Percentiles rank a stretch among this genome's conserved stretches.
Evolutionary conservation across 2,888 invertebrate genomes (phyloP).

Genomic region (Pterostichus madidus): DNA sequence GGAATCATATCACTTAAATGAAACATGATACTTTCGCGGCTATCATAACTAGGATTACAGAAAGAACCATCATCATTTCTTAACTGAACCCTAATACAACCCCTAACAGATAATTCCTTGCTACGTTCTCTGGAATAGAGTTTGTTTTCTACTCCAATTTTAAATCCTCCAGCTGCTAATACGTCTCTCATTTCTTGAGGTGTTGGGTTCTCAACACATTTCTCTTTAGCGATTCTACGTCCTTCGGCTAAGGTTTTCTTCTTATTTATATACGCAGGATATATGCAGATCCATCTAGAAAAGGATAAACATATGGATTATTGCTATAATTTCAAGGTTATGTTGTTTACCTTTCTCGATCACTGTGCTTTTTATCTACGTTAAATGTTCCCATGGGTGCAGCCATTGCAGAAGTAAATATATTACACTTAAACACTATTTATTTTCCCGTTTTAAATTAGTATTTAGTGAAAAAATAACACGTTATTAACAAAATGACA

Average conservation of each 20-base stretch:
- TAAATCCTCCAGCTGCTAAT: slow-evolving; percentile 88
- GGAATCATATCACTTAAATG: slow-evolving; percentile 93
- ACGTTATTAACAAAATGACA: slow-evolving; percentile 45
- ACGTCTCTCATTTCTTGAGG: slow-evolving; percentile 97
- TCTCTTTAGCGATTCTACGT: slow-evolving; percentile 88
- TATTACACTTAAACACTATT: neutral
- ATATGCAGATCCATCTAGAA: slow-evolving; percentile 95
- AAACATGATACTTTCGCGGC: slow-evolving; percentile 87
- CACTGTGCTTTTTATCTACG: slow-evolving; percentile 89
- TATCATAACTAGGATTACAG: slow-evolving; percentile 84
- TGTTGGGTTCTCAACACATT: slow-evolving; percentile 96
- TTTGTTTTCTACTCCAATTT: slow-evolving; percentile 95
- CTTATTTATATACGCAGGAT: slow-evolving; percentile 97
- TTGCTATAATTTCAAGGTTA: slow-evolving; percentile 67
- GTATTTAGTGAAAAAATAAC: slow-evolving; percentile 5
- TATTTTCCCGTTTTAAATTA: neutral
- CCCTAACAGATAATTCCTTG: slow-evolving; percentile 91
- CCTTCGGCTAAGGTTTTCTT: slow-evolving; percentile 95
- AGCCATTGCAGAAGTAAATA: slow-evolving; percentile 73
- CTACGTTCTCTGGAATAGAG: slow-evolving; percentile 94
- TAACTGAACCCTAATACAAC: slow-evolving; percentile 94
- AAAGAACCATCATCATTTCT: slow-evolving; percentile 93
- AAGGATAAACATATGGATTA: slow-evolving; percentile 65
- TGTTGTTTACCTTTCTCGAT: slow-evolving; percentile 83
- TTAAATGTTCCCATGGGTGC: slow-evolving; percentile 82